Evolutionary conservation across 2,113 vertebrate genomes (phyloP).

Genomic region (Phalacrocorax aristotelis): DNA sequence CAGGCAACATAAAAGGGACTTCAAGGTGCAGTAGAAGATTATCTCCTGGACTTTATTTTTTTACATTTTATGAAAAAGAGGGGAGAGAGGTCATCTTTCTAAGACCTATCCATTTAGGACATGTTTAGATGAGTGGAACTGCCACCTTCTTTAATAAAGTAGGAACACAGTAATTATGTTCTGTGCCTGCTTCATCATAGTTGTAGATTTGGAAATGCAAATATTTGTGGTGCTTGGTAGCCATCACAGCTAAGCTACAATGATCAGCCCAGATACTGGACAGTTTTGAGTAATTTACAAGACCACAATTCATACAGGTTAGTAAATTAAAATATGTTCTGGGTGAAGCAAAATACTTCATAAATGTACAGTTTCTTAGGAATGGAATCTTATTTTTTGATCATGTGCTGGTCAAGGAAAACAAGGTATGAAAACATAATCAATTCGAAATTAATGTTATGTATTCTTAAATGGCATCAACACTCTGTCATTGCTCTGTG

Average conservation of each 20-base stretch:
- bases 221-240: background rate
- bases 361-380: background rate
- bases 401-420: background rate
- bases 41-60: background rate
- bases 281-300: background rate
- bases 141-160: background rate
- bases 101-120: background rate
- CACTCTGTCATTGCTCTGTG: background rate
- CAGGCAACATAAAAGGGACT: background rate
- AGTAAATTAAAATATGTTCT: constrained; percentile 15
- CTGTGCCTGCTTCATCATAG: background rate
- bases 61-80: background rate
- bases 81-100: background rate
- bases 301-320: background rate
- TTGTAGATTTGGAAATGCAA: constrained; percentile 2
- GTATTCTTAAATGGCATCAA: background rate
- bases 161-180: background rate
- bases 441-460: background rate
- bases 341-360: background rate
- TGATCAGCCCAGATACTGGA: background rate
- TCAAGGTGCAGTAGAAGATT: background rate
- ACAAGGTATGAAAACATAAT: constrained; percentile 7
- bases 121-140: constrained; percentile 1
- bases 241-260: background rate
- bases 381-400: background rate